These are phyloP conservation scores for Dysdera silvatica DNA, from an alignment of 1,140 invertebrate species.

Conservation along the genomic window DNA sequence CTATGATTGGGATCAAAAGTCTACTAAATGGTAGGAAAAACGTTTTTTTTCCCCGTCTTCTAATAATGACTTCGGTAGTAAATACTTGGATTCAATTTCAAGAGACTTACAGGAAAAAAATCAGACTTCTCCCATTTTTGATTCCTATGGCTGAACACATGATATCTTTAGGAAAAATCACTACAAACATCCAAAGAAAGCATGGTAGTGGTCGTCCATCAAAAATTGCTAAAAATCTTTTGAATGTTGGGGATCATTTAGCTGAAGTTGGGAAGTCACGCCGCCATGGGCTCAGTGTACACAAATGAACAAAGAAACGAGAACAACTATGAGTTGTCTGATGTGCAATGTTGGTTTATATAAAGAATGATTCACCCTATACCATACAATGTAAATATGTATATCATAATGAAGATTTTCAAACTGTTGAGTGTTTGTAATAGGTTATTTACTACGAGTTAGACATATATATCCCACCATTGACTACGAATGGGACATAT, in stretches of 20 bases:
- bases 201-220: slow-evolving; percentile 20
- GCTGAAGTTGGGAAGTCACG: slow-evolving; percentile 14
- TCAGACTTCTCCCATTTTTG: slow-evolving; percentile 20
- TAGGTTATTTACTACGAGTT: too few relatives aligned
- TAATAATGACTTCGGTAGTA: slow-evolving; percentile 24
- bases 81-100: slow-evolving; percentile 31
- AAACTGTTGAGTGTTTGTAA: too few relatives aligned
- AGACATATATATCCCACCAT: too few relatives aligned
- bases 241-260: slow-evolving; percentile 31
- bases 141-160: slow-evolving; percentile 30
- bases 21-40: slow-evolving; percentile 33
- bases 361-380: slow-evolving; percentile 21
- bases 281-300: slow-evolving; percentile 15
- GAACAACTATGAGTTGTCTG: slow-evolving; percentile 21
- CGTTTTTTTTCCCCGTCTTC: slow-evolving; percentile 28
- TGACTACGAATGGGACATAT: too few relatives aligned
- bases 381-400: too few relatives aligned
- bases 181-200: slow-evolving; percentile 9
- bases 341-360: slow-evolving; percentile 21
- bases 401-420: too few relatives aligned
- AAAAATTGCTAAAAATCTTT: slow-evolving; percentile 28
- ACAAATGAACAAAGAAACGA: slow-evolving; percentile 10
- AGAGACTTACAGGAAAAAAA: slow-evolving; percentile 23
- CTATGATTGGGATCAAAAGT: slow-evolving; percentile 34
- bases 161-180: slow-evolving; percentile 20